phyloP scores from a whole-genome alignment of 2,888 invertebrate species.

The Cylindroiulus punctatus region DNA sequence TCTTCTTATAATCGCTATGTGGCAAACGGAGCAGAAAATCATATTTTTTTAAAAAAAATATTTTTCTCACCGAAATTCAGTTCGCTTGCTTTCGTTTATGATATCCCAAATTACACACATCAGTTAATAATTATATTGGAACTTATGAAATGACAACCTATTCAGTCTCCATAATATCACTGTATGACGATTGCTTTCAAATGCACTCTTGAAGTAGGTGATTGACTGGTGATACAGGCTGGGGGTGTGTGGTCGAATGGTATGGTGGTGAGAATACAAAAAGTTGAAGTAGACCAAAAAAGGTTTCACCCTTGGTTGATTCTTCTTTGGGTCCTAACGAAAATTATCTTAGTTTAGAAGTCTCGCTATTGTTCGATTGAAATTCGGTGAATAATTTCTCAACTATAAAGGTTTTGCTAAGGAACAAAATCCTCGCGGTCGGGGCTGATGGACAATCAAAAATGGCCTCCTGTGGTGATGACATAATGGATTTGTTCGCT shows the following conservation, averaged over 20 bases:
- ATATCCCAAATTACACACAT: slow-evolving; percentile 29
- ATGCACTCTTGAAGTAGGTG: slow-evolving; percentile 24
- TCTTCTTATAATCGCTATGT: background rate
- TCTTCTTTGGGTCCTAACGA: slow-evolving; percentile 30
- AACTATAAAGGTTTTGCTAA: background rate
- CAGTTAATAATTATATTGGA: slow-evolving; percentile 29
- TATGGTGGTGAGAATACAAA: slow-evolving; percentile 49
- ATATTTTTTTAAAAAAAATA: slow-evolving; percentile 14
- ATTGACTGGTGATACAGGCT: slow-evolving; percentile 47
- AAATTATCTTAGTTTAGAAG: slow-evolving; percentile 48
- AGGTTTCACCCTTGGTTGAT: slow-evolving; percentile 46
- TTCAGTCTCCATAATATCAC: background rate
- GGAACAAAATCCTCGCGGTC: background rate
- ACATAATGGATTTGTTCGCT: slow-evolving; percentile 46
- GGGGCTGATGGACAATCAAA: slow-evolving; percentile 33
- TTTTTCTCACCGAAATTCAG: slow-evolving; percentile 30
- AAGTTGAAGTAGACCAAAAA: slow-evolving; percentile 51
- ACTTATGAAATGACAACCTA: background rate
- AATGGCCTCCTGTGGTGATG: slow-evolving; percentile 35
- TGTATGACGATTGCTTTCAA: slow-evolving; percentile 33
- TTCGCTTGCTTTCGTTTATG: background rate
- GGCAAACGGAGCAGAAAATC: slow-evolving; percentile 24
- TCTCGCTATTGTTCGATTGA: slow-evolving; percentile 36
- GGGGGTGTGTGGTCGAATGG: slow-evolving; percentile 30
- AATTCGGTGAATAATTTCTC: slow-evolving; percentile 36